Evolutionary conservation across 2,888 invertebrate species (phyloP), one percentile per base, ranked within the genome.

Genomic region (Drosophila siamana): DNA sequence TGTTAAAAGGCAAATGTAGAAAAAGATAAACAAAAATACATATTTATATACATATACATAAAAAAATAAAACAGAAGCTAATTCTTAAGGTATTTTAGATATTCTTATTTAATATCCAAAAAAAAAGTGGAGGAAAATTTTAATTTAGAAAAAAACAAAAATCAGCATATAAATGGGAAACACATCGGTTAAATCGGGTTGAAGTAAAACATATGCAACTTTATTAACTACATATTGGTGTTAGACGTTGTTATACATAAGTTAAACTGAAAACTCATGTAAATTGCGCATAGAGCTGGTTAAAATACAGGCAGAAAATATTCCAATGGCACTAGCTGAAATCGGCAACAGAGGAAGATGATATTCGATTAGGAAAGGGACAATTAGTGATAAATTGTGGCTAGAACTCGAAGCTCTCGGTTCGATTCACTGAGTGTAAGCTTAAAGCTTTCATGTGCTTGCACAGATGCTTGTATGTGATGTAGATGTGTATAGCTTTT

Each of bases 41-140:
- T 68, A 73, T 70, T 68, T 80, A 73, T 79, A 79, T 66, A 74
- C 59, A 70, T 80, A 78, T 70, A 66, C 70, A 76, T 72, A 80
- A 59, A 68, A 64, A 63, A 47, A 61, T 64, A 68, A 65, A 61
- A 77, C 36, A 52, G 52, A 73, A 70, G 68, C 65, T 62, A 73
- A 71, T 38, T 62, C 40, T 78, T 90, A 90, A 91, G 93, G 94
- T 94, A 94, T 94, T 94, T 94, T 94, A 94, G 94, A 94, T 94
- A 94, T 94, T 94, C 94, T 94, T 94, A 94, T 94, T 94, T 94
- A 94, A 94, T 93, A 94, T 94, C 94, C 92, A 91, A 76, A 86
- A 73, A 81, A 69, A 68, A 78, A 71, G 70, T 44, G 59, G 68
- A 81, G 61, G 51, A 62, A 61, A 78, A 73, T 78, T 74, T 89